Evolutionary conservation across 2,113 vertebrate species (phyloP).

Genomic region (Phaethon lepturus): DNA sequence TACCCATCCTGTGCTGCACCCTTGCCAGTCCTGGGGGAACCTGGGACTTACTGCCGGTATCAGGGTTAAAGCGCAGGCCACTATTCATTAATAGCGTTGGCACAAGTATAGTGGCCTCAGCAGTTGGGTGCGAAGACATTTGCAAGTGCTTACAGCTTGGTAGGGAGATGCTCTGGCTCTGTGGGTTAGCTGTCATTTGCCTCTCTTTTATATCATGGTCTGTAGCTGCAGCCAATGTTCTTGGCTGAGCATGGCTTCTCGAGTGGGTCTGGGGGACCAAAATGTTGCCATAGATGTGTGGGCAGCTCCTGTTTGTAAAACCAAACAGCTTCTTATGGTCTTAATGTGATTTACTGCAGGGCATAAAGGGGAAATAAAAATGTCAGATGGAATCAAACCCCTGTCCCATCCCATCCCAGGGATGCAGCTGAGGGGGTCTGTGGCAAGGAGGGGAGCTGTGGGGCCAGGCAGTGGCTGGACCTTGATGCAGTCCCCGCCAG

Average conservation of each 20-base stretch:
- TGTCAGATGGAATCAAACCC: neutral
- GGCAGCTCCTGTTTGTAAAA: neutral
- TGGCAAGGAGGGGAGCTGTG: neutral
- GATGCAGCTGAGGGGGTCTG: accelerated
- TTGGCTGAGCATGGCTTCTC: neutral
- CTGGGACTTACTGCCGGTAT: neutral
- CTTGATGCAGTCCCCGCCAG: neutral
- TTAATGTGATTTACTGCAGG: neutral
- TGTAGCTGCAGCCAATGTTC: neutral
- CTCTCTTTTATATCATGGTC: neutral
- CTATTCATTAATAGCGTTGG: neutral
- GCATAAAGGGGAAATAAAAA: neutral
- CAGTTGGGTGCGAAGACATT: neutral
- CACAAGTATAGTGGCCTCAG: neutral
- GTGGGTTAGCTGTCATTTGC: accelerated
- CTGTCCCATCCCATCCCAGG: neutral
- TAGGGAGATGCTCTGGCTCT: neutral
- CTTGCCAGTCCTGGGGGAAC: neutral
- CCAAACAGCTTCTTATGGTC: neutral
- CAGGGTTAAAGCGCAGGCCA: neutral
- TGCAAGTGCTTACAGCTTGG: neutral
- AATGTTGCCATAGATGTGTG: neutral
- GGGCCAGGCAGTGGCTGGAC: neutral
- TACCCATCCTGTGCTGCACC: neutral
- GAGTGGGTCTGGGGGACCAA: accelerated